Conservation (phyloP, 2,113 vertebrate genomes). For the Protobothrops flavoviridis region DNA sequence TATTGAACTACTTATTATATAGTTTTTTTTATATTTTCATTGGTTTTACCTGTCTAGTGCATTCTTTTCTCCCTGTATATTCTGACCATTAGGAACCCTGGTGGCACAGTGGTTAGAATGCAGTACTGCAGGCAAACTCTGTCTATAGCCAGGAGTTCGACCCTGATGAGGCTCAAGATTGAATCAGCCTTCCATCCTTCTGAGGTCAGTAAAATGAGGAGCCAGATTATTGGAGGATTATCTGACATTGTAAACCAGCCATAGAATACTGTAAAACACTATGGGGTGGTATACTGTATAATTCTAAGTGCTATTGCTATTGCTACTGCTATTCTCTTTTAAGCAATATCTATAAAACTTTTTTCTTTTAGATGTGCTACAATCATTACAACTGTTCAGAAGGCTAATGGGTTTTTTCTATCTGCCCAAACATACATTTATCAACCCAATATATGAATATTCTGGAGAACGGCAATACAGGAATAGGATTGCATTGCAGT, state of each 20-base stretch:
- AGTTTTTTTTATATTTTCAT: not conserved
- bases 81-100: not conserved
- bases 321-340: not conserved
- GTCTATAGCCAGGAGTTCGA: not conserved
- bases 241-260: too few relatives aligned
- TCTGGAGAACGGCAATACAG: not conserved
- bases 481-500: not conserved
- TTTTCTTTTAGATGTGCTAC: not conserved
- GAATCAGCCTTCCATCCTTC: too few relatives aligned
- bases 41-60: not conserved
- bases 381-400: not conserved
- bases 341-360: not conserved
- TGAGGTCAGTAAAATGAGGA: too few relatives aligned
- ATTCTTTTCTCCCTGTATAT: not conserved
- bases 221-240: too few relatives aligned
- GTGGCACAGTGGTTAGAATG: too few relatives aligned
- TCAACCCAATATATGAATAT: not conserved
- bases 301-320: too few relatives aligned
- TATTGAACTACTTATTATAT: not conserved
- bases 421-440: not conserved
- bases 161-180: not conserved
- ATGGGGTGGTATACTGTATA: too few relatives aligned
- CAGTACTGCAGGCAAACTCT: not conserved
- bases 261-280: too few relatives aligned
- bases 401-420: not conserved